phyloP scores from a whole-genome alignment of 2,888 invertebrate genomes.

The Xestia sexstrigata region DNA sequence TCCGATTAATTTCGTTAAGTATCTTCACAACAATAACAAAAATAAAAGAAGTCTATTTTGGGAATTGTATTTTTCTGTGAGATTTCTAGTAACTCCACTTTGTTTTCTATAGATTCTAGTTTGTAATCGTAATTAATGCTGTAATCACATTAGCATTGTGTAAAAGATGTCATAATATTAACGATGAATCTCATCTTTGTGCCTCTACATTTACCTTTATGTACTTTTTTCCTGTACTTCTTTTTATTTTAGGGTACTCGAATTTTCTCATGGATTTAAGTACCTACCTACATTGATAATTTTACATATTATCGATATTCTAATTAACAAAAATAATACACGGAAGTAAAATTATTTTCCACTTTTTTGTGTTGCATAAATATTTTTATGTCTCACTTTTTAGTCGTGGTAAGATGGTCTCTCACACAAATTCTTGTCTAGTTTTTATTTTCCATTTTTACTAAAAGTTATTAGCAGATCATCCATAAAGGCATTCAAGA shows the following conservation, averaged over 20 bases:
- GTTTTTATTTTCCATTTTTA: neutral
- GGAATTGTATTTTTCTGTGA: neutral
- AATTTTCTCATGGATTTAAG: neutral
- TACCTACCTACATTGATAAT: neutral
- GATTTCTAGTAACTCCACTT: neutral
- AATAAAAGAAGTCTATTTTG: neutral
- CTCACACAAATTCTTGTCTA: neutral
- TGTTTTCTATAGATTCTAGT: neutral
- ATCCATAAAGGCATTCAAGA: neutral
- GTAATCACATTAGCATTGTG: neutral
- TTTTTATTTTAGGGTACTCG: neutral
- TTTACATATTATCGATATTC: neutral
- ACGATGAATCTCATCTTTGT: neutral
- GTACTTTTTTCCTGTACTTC: neutral
- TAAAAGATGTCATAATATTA: neutral
- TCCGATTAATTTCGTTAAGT: neutral
- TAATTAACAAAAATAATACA: neutral
- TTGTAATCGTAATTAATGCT: neutral
- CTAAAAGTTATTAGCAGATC: neutral
- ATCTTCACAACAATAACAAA: neutral
- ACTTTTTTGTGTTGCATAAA: too few species aligned
- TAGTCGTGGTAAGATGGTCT: too few species aligned
- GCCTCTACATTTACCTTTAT: neutral
- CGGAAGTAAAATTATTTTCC: too few species aligned
- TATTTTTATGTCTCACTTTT: too few species aligned